These are phyloP conservation scores for Tethya wilhelma DNA, from an alignment of 37 sponge, comb jelly and placozoan genomes.

Conservation along the genomic window DNA sequence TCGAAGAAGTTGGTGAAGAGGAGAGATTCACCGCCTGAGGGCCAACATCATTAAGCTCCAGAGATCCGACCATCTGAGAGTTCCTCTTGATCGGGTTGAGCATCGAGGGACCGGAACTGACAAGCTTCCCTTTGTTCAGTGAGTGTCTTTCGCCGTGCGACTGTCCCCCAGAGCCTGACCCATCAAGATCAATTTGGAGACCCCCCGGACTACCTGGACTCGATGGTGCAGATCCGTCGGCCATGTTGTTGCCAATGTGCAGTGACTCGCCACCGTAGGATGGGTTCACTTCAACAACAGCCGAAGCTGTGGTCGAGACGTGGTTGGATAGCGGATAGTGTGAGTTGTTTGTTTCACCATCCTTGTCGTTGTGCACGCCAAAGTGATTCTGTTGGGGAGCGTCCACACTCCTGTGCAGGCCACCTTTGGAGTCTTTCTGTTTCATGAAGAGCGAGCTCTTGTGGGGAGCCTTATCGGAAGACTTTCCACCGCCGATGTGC, in stretches of 20 bases:
- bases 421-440: neutral
- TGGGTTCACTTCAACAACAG: conserved; percentile 53
- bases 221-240: conserved; percentile 30
- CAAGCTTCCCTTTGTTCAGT: neutral
- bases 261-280: neutral
- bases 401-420: neutral
- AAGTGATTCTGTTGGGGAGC: neutral
- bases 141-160: neutral
- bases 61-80: conserved; percentile 2
- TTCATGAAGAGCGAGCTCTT: too few relatives aligned
- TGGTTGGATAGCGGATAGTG: conserved; percentile 27
- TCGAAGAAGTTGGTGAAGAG: neutral
- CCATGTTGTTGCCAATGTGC: neutral
- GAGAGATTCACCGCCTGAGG: conserved; percentile 15
- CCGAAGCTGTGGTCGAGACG: conserved; percentile 41
- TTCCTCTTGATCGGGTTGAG: conserved; percentile 28
- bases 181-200: conserved; percentile 61
- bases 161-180: neutral
- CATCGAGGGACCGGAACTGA: conserved; percentile 32
- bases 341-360: neutral
- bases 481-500: conserved; percentile 14
- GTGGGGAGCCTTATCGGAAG: conserved; percentile 4
- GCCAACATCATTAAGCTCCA: conserved; percentile 19
- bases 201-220: conserved; percentile 52
- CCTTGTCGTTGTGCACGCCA: neutral